Evolutionary conservation across 2,113 vertebrate genomes (phyloP).

Genomic region (Siphamia tubifer): DNA sequence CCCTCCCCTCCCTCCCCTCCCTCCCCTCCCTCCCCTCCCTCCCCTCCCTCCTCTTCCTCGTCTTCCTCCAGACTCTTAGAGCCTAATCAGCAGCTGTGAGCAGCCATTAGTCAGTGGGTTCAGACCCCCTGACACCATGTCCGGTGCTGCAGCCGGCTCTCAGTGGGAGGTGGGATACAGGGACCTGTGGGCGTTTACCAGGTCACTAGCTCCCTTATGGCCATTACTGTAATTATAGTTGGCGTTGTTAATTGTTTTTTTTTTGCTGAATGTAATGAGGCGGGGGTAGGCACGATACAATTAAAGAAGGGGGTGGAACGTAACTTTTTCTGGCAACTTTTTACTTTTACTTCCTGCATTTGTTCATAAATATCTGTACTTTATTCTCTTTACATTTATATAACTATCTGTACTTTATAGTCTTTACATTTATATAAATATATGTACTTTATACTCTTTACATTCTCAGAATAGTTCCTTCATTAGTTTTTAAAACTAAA

Average conservation of each 20-base stretch:
- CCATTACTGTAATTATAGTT: constrained; percentile 80
- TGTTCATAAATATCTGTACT: too few relatives aligned
- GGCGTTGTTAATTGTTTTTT: constrained; percentile 78
- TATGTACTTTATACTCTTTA: too few relatives aligned
- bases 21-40: background rate
- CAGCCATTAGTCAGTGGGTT: constrained; percentile 65
- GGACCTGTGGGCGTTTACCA: constrained; percentile 39
- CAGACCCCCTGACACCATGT: constrained; percentile 59
- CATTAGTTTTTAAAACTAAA: too few relatives aligned
- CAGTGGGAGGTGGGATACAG: constrained; percentile 22
- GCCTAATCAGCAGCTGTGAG: constrained; percentile 58
- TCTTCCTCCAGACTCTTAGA: constrained; percentile 15
- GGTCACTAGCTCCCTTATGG: constrained; percentile 74
- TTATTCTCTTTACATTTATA: too few relatives aligned
- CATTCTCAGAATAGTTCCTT: too few relatives aligned
- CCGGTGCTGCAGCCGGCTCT: constrained; percentile 31
- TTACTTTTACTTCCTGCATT: too few relatives aligned
- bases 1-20: background rate
- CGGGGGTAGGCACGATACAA: constrained; percentile 18
- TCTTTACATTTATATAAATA: too few relatives aligned
- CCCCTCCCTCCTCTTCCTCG: too few relatives aligned
- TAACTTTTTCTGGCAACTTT: too few relatives aligned
- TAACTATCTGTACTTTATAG: too few relatives aligned
- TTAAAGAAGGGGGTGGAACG: too few relatives aligned
- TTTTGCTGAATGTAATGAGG: constrained; percentile 69